Percentiles rank a stretch among this genome's conserved stretches.
These are phyloP conservation scores for Micrastur ruficollis DNA, from an alignment of 2,797 vertebrate species.

Conservation along the genomic window DNA sequence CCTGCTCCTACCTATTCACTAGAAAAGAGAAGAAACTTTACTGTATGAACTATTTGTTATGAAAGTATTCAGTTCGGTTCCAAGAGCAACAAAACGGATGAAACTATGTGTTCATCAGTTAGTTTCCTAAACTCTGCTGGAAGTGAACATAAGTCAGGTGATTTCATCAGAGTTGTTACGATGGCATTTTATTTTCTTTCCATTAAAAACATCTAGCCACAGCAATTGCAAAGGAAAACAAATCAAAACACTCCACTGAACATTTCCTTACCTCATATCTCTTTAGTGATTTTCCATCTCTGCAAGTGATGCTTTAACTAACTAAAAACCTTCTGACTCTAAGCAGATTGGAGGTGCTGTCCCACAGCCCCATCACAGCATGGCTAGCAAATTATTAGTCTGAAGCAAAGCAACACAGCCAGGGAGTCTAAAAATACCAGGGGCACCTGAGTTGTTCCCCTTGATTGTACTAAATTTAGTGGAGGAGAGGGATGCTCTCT, in stretches of 20 bases:
- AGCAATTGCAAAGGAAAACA: neutral
- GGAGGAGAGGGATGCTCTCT: neutral
- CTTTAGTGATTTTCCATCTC: slow-evolving; percentile 5
- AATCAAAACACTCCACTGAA: neutral
- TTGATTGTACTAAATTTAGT: neutral
- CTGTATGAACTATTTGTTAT: neutral
- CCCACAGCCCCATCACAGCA: neutral
- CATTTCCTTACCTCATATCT: neutral
- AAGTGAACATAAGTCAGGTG: neutral
- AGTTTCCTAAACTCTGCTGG: neutral
- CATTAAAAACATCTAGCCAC: neutral
- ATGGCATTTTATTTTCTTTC: neutral
- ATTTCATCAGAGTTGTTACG: neutral
- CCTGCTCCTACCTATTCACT: neutral
- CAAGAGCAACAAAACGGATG: neutral
- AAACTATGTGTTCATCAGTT: neutral
- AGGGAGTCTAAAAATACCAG: neutral
- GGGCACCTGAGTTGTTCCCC: neutral
- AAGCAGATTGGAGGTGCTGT: neutral
- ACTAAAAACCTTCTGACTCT: neutral
- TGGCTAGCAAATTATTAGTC: neutral
- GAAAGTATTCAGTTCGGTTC: neutral
- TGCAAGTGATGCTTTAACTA: neutral
- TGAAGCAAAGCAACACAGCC: neutral
- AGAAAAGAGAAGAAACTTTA: neutral